These are phyloP conservation scores for Zygothrica quintamaculata DNA, from an alignment of 2,888 invertebrate genomes.

Conservation along the genomic window DNA sequence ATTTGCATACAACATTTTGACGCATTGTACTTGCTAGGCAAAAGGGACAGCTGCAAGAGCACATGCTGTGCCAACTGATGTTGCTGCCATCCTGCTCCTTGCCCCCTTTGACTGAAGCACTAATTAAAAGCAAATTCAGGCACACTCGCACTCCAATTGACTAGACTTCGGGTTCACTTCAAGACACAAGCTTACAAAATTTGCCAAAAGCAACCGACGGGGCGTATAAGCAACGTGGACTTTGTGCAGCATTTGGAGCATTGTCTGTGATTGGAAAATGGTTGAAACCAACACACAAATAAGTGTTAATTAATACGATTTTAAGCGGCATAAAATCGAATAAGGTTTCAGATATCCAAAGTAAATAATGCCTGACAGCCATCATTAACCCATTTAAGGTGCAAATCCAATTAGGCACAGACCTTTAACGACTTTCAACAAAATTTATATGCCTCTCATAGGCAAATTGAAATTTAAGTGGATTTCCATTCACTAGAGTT, in stretches of 20 bases:
- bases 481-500: constrained; percentile 23
- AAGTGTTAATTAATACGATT: constrained; percentile 72
- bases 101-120: constrained; percentile 42
- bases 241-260: constrained; percentile 2
- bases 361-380: constrained; percentile 31
- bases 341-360: not conserved
- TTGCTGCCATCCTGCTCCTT: constrained; percentile 1
- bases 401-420: constrained; percentile 66
- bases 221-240: constrained; percentile 40
- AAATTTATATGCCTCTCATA: constrained; percentile 33
- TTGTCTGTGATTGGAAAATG: constrained; percentile 47
- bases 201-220: constrained; percentile 53
- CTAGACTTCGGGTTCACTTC: constrained; percentile 3
- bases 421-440: constrained; percentile 12
- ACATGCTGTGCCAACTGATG: constrained; percentile 45
- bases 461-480: constrained; percentile 46
- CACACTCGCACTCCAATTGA: constrained; percentile 36
- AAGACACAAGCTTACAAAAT: constrained; percentile 45
- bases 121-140: constrained; percentile 73
- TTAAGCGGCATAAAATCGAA: constrained; percentile 63
- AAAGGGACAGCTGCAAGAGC: constrained; percentile 32
- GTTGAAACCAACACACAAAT: constrained; percentile 50
- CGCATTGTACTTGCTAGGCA: constrained; percentile 58
- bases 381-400: constrained; percentile 70
- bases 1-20: constrained; percentile 72